phyloP scores from a whole-genome alignment of 2,113 vertebrate species.

The Tringa solitaria region DNA sequence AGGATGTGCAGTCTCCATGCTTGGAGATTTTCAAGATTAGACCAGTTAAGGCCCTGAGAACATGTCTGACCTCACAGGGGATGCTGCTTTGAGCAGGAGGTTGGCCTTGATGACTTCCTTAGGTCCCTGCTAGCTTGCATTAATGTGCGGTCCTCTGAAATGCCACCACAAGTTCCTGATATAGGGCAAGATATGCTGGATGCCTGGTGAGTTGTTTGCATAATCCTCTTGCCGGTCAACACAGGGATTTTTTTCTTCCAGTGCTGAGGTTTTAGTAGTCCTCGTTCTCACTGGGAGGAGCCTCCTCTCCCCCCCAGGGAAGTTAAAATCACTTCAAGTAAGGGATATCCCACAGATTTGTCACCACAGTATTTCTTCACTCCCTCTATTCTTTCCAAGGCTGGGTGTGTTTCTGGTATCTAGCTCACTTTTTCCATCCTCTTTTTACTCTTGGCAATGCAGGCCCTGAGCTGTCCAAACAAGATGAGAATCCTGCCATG shows the following conservation, averaged over 20 bases:
- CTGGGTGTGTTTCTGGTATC: background rate
- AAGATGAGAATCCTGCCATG: background rate
- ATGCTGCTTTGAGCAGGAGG: background rate
- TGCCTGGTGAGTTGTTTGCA: background rate
- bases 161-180: background rate
- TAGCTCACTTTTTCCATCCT: background rate
- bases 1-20: background rate
- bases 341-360: background rate
- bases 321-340: background rate
- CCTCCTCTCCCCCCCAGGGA: background rate
- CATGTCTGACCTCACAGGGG: background rate
- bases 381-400: background rate
- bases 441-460: background rate
- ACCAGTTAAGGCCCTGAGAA: background rate
- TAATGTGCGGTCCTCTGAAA: background rate
- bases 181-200: background rate
- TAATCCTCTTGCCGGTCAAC: background rate
- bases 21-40: background rate
- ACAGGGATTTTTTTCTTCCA: background rate
- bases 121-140: background rate
- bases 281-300: background rate
- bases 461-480: background rate
- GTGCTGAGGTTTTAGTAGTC: background rate
- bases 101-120: background rate
- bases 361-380: background rate